phyloP scores from a whole-genome alignment of 2,113 vertebrate genomes.

The Hypocryptadius cinnamomeus region DNA sequence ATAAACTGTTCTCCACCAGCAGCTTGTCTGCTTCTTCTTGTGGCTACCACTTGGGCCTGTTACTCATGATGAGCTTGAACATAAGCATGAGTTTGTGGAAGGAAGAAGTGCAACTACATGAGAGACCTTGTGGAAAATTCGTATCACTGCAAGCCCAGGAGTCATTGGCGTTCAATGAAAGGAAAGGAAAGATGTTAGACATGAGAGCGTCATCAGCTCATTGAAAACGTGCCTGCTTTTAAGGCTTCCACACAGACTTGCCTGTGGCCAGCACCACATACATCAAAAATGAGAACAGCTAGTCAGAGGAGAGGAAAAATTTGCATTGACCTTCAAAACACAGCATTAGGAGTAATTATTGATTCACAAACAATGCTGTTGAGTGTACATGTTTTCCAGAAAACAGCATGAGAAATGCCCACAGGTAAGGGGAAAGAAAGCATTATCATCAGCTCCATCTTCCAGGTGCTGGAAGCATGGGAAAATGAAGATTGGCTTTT shows the following conservation, averaged over 20 bases:
- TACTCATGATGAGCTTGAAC: not conserved
- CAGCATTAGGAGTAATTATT: not conserved
- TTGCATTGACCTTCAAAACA: not conserved
- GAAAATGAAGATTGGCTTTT: not conserved
- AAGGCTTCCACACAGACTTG: not conserved
- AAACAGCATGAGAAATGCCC: not conserved
- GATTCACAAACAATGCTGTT: not conserved
- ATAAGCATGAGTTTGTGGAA: not conserved
- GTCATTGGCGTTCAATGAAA: constrained; percentile 29
- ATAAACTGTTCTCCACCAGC: not conserved
- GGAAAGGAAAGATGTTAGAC: not conserved
- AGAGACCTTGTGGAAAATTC: constrained; percentile 12
- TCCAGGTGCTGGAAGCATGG: not conserved
- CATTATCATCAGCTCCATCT: not conserved
- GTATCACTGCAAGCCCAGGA: not conserved
- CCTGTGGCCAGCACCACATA: not conserved
- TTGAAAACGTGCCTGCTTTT: not conserved
- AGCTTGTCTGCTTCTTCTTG: not conserved
- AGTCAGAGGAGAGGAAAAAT: not conserved
- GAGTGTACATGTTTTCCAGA: not conserved
- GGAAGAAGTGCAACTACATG: not conserved
- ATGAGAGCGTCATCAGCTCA: not conserved
- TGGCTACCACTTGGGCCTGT: not conserved
- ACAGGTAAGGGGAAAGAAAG: not conserved
- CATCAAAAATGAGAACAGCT: constrained; percentile 9